Base-by-base conservation (phyloP, 2,113 vertebrate genomes). In the Martes martes region DNA sequence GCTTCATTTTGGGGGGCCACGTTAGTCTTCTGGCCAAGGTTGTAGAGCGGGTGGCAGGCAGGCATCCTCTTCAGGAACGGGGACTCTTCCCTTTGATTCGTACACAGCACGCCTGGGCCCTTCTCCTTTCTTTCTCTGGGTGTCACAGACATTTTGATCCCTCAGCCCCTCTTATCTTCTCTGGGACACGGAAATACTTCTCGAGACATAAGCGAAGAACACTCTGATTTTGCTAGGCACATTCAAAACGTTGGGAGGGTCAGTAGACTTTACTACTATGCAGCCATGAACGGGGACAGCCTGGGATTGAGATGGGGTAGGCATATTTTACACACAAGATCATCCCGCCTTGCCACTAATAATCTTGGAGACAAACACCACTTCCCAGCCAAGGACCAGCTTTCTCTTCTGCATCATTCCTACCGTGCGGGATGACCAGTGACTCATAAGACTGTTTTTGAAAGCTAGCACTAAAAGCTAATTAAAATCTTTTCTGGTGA, bases 401-500 rank as follows among this genome's bases (percentile, higher is more conserved):
- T 92, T 91, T 98, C 74, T 93, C 26, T 98, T 97, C 97, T 93
- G 71, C 95, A 79, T 97, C 87, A 94, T 97, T 96, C 65, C 94
- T 98, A 93, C 97, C 33, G 26, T 90, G 95, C 86, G 76, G 97
- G 96, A 98, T 98, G 98, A 96, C 98, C 98, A 96, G 98, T 47
- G 97, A 97, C 96, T 98, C 98, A 97, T 88, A 94, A 93, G 93
- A 96, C 98, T 98, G 97, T 98, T 98, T 98, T 98, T 98, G 98
- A 98, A 98, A 98, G 97, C 98, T 98, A 95, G 93, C 98, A 97
- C 98, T 98, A 99, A 98, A 99, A 99, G 98, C 98, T 99, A 99
- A 99, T 99, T 99, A 99, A 99, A 99, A 98, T 98, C 98, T 98
- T 98, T 98, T 98, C 98, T 97, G 97, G 96, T 97, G 98, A 99